Conservation (phyloP, 2,888 invertebrate species). For the Galeopsomyia nigrocyanea region DNA sequence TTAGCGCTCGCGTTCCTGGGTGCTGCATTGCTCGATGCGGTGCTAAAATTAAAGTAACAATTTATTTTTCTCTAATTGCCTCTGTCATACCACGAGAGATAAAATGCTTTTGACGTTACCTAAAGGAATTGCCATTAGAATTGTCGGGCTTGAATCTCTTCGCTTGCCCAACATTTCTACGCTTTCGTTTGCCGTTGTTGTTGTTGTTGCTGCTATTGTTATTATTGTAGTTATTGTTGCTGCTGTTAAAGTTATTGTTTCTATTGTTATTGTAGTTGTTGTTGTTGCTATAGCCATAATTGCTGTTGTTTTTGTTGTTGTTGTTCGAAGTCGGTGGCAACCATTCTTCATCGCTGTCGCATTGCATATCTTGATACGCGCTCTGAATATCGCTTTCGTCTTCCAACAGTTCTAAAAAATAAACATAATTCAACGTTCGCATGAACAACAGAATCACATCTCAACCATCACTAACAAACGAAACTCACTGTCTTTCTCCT, state of each 20-base stretch:
- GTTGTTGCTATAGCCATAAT: background rate
- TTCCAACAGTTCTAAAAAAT: slow-evolving; percentile 15
- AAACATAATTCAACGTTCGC: background rate
- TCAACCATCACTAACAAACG: background rate
- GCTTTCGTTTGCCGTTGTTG: background rate
- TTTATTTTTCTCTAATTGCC: background rate
- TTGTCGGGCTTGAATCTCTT: slow-evolving; percentile 22
- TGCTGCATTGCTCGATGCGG: background rate
- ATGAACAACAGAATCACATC: no score
- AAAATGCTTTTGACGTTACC: background rate
- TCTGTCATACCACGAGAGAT: background rate
- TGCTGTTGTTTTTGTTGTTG: background rate
- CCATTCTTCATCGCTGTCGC: background rate
- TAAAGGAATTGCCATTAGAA: background rate
- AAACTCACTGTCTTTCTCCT: slow-evolving; percentile 70
- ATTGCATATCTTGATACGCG: background rate
- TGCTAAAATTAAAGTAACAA: background rate
- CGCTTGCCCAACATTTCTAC: background rate
- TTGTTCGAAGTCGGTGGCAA: no score
- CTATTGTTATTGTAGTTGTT: no score
- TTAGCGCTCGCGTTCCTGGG: background rate
- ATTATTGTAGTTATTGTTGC: no score
- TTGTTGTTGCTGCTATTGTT: no score
- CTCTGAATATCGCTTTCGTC: slow-evolving; percentile 3
- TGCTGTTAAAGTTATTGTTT: no score